Evolutionary conservation across 1,140 invertebrate species (phyloP).

Genomic region (Meloidogyne hapla): DNA sequence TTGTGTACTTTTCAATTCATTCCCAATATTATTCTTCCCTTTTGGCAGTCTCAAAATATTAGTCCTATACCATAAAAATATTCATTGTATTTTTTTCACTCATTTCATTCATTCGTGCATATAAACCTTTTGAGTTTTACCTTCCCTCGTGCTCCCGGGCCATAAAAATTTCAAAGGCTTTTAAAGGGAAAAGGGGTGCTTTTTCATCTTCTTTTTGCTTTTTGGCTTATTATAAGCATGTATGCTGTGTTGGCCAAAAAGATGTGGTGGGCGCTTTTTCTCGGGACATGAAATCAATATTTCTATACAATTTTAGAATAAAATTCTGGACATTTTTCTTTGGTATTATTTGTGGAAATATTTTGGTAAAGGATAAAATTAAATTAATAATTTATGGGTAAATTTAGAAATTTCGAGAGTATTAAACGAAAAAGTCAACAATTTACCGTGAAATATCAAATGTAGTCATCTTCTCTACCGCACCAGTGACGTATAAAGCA

Average conservation of each 20-base stretch:
- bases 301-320: neutral
- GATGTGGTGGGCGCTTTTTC: neutral
- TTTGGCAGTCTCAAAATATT: conserved; percentile 2
- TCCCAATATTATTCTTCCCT: neutral
- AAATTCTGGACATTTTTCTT: neutral
- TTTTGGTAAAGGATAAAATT: neutral
- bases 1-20: neutral
- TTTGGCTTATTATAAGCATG: neutral
- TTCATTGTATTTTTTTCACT: neutral
- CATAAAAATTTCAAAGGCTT: neutral
- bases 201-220: neutral
- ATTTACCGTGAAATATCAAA: conserved; percentile 37
- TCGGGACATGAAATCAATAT: neutral
- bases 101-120: neutral
- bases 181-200: neutral
- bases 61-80: neutral
- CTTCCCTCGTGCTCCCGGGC: neutral
- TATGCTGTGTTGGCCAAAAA: neutral
- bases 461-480: conserved; percentile 27
- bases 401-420: too few relatives aligned
- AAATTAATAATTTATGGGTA: neutral
- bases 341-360: too few relatives aligned
- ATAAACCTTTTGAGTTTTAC: neutral
- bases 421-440: neutral
- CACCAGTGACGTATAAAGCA: conserved; percentile 31